These are phyloP conservation scores for Coptodon bakossiorum DNA, from an alignment of 2,113 vertebrate species.

Conservation along the genomic window DNA sequence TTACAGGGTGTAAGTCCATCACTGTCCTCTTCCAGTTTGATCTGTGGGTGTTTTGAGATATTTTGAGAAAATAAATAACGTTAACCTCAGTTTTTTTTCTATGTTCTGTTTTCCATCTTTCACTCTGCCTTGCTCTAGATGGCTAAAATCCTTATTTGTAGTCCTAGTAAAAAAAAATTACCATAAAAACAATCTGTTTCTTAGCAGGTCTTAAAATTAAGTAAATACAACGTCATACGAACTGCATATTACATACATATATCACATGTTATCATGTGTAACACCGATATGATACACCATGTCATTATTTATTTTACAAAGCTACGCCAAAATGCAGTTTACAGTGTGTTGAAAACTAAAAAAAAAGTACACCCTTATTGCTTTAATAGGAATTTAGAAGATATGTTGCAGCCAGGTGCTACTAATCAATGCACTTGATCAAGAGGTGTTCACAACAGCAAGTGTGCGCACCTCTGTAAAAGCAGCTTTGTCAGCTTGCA, in stretches of 20 bases:
- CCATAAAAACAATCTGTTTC: neutral
- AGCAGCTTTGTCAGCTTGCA: neutral
- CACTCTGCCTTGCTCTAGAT: neutral
- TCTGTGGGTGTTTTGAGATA: neutral
- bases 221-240: neutral
- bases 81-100: neutral
- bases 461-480: rapidly evolving
- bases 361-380: rapidly evolving
- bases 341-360: neutral
- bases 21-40: neutral
- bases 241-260: neutral
- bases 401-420: neutral
- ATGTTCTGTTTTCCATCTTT: neutral
- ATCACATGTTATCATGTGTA: rapidly evolving
- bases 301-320: neutral
- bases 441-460: neutral
- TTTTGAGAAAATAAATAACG: rapidly evolving
- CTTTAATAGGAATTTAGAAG: neutral
- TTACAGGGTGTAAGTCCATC: neutral
- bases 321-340: rapidly evolving
- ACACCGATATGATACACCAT: neutral
- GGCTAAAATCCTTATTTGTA: neutral
- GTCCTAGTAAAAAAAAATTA: neutral
- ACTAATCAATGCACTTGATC: rapidly evolving
- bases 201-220: neutral